Conservation (phyloP, 2,888 invertebrate species). For the Drosophila emarginata region DNA sequence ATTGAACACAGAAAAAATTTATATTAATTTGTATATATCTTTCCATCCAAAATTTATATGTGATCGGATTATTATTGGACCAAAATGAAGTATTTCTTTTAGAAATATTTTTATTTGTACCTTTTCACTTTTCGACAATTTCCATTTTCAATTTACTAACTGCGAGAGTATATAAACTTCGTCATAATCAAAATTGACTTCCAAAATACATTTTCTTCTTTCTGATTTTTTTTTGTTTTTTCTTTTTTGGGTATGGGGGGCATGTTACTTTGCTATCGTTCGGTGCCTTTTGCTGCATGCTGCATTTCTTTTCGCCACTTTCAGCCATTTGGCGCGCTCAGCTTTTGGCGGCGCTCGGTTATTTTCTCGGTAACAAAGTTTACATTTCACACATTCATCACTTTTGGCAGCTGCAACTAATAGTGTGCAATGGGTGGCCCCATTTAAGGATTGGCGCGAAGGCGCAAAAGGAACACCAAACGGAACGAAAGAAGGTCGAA, state of each 20-base stretch:
- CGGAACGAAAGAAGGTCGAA: slow-evolving; percentile 28
- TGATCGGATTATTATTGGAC: too few species aligned
- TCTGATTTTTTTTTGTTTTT: slow-evolving; percentile 18
- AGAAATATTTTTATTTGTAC: too few species aligned
- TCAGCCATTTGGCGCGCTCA: slow-evolving; percentile 37
- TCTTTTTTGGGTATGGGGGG: slow-evolving; percentile 41
- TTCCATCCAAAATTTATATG: too few species aligned
- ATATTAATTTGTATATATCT: too few species aligned
- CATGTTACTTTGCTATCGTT: slow-evolving; percentile 21
- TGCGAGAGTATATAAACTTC: too few species aligned
- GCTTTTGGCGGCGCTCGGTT: slow-evolving; percentile 66
- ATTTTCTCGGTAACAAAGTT: slow-evolving; percentile 76
- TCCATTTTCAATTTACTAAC: too few species aligned
- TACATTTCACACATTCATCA: slow-evolving; percentile 79
- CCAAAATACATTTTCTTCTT: too few species aligned
- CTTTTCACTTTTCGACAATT: too few species aligned
- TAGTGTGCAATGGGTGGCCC: slow-evolving; percentile 65
- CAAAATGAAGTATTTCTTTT: too few species aligned
- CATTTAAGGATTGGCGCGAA: slow-evolving; percentile 29
- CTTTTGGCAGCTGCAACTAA: slow-evolving; percentile 78
- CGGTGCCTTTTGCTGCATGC: slow-evolving; percentile 3
- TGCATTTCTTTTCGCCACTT: slow-evolving; percentile 29
- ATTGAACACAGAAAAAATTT: too few species aligned
- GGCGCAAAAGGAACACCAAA: slow-evolving; percentile 66
- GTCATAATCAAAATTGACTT: too few species aligned